Evolutionary conservation across 2,888 invertebrate genomes (phyloP).

Genomic region (Achlya flavicornis): DNA sequence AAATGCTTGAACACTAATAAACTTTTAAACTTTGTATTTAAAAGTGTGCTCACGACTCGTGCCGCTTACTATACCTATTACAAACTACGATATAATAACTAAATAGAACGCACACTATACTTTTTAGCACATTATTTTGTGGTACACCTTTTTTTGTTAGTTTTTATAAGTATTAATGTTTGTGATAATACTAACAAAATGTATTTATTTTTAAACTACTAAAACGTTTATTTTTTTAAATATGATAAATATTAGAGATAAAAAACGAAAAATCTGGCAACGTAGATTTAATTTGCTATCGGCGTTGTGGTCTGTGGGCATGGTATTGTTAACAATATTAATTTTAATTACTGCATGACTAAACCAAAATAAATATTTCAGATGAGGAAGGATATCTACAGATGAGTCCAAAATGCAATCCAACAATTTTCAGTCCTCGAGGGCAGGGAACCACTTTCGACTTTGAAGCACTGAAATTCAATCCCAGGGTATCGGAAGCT

Average conservation of each 20-base stretch:
- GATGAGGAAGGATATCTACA: slow-evolving; percentile 84
- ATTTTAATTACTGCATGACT: background rate
- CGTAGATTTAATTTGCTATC: background rate
- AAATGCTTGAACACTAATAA: no score
- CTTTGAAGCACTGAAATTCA: slow-evolving; percentile 73
- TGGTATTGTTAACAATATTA: background rate
- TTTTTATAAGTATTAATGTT: background rate
- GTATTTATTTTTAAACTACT: no score
- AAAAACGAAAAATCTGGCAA: slow-evolving; percentile 5
- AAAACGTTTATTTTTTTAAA: no score
- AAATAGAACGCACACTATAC: no score
- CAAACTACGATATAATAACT: no score
- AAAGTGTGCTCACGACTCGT: no score
- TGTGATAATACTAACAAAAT: background rate
- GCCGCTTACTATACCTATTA: no score
- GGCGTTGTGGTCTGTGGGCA: background rate
- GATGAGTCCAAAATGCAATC: slow-evolving; percentile 82
- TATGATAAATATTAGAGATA: background rate
- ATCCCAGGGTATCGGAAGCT: slow-evolving; percentile 52
- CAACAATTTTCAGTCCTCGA: slow-evolving; percentile 83
- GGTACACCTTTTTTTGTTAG: no score
- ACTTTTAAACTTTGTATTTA: no score
- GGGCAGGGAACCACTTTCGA: slow-evolving; percentile 73
- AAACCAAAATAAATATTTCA: slow-evolving; percentile 41
- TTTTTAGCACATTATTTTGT: no score